Conservation (phyloP, 2,113 vertebrate genomes). For the Nesogale talazaci region DNA sequence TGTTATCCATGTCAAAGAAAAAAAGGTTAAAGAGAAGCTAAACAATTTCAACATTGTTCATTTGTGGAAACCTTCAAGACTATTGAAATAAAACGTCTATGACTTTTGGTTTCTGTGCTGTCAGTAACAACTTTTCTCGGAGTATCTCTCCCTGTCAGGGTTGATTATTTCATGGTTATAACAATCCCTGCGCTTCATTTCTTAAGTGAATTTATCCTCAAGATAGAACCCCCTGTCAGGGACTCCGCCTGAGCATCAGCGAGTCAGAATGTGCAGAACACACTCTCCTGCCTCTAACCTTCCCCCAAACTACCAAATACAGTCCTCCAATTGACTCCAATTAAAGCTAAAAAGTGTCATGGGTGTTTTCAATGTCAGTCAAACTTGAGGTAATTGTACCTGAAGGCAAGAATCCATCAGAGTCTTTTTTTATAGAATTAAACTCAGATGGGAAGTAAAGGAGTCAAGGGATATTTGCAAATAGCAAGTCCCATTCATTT, state of each 20-base stretch:
- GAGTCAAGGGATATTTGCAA: constrained; percentile 85
- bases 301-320: constrained; percentile 85
- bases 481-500: constrained; percentile 86
- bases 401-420: constrained; percentile 89
- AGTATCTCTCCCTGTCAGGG: constrained; percentile 10
- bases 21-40: constrained; percentile 15
- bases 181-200: constrained; percentile 66
- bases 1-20: not conserved
- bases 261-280: constrained; percentile 82
- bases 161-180: not conserved
- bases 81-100: constrained; percentile 28
- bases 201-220: constrained; percentile 80
- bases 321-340: constrained; percentile 85
- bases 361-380: constrained; percentile 89
- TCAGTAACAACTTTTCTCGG: not conserved
- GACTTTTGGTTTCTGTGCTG: not conserved
- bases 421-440: constrained; percentile 87
- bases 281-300: constrained; percentile 80
- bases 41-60: not conserved
- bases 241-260: constrained; percentile 68
- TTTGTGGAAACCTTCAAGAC: not conserved
- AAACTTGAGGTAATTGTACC: constrained; percentile 90
- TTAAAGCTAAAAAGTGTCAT: constrained; percentile 87
- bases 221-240: constrained; percentile 76
- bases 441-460: constrained; percentile 88